Evolutionary conservation across 2,888 invertebrate genomes (phyloP).

Genomic region (Cantharis flavilabris): DNA sequence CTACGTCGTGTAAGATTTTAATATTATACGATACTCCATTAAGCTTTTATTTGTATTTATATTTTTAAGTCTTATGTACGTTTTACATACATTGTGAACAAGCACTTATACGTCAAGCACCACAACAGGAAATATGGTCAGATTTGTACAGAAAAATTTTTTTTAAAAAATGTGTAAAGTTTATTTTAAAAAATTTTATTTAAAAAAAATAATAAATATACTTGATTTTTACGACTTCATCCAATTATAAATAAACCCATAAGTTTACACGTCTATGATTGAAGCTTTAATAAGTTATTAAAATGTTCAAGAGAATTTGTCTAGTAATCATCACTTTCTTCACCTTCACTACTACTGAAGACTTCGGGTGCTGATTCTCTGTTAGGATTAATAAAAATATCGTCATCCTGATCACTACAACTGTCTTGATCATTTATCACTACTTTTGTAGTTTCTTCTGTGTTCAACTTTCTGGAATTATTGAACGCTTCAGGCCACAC

Average conservation of each 20-base stretch:
- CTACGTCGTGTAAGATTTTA: too few species aligned
- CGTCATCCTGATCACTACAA: conserved; percentile 48
- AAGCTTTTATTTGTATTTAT: too few species aligned
- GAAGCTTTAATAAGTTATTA: background rate
- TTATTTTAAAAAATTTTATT: background rate
- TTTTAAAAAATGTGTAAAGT: too few species aligned
- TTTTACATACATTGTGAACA: too few species aligned
- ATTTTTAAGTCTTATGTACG: too few species aligned
- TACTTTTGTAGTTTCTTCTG: conserved; percentile 16
- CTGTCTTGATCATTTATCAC: background rate
- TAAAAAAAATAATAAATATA: background rate
- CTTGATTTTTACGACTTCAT: background rate
- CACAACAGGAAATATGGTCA: conserved; percentile 81
- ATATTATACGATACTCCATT: too few species aligned
- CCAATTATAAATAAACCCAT: background rate
- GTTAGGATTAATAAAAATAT: conserved; percentile 67
- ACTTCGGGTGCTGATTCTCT: conserved; percentile 53
- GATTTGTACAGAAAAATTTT: conserved; percentile 34
- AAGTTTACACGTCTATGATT: background rate
- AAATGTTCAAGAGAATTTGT: background rate
- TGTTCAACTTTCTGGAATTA: conserved; percentile 37
- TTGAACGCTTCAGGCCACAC: conserved; percentile 61
- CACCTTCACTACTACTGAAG: conserved; percentile 44
- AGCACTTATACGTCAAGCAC: too few species aligned
- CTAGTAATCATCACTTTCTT: conserved; percentile 35